Evolutionary conservation across 2,113 vertebrate species (phyloP).

Genomic region (Cynoglossus semilaevis): DNA sequence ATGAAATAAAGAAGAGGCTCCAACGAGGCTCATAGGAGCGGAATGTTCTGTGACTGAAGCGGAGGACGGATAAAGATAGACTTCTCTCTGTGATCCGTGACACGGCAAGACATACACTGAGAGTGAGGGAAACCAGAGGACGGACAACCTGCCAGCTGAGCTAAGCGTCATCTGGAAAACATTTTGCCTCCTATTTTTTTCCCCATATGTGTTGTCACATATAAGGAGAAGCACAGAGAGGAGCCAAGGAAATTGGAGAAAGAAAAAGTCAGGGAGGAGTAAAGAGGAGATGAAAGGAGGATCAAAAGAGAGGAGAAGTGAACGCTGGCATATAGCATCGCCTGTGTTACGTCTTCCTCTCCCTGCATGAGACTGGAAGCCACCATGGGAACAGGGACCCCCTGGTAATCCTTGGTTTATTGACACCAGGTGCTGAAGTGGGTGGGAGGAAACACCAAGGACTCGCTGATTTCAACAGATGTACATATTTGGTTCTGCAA

Average conservation of each 20-base stretch:
- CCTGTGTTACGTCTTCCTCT: not conserved
- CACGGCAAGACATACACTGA: conserved; percentile 12
- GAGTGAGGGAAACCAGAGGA: conserved; percentile 6
- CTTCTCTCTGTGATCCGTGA: conserved; percentile 1
- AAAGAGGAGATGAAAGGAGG: not conserved
- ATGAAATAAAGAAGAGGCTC: conserved; percentile 22
- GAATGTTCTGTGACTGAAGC: conserved; percentile 29
- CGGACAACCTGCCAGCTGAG: conserved; percentile 12
- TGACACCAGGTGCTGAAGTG: conserved; percentile 26
- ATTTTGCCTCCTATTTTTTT: not conserved
- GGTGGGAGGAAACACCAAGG: not conserved
- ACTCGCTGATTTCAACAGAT: too few species aligned
- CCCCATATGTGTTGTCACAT: conserved; percentile 28
- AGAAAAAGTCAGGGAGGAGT: not conserved
- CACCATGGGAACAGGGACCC: conserved; percentile 1
- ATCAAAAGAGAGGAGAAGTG: conserved; percentile 3
- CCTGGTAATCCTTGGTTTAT: conserved; percentile 19
- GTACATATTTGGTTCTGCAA: too few species aligned
- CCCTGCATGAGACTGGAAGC: conserved; percentile 14
- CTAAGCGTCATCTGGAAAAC: conserved; percentile 39
- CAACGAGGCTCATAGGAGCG: conserved; percentile 23
- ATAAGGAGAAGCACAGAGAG: conserved; percentile 4
- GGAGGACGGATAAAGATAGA: conserved; percentile 13
- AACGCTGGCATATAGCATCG: conserved; percentile 9
- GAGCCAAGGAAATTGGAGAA: conserved; percentile 1